Base-by-base conservation (phyloP, 2,113 vertebrate genomes). In the Opisthocomus hoazin region DNA sequence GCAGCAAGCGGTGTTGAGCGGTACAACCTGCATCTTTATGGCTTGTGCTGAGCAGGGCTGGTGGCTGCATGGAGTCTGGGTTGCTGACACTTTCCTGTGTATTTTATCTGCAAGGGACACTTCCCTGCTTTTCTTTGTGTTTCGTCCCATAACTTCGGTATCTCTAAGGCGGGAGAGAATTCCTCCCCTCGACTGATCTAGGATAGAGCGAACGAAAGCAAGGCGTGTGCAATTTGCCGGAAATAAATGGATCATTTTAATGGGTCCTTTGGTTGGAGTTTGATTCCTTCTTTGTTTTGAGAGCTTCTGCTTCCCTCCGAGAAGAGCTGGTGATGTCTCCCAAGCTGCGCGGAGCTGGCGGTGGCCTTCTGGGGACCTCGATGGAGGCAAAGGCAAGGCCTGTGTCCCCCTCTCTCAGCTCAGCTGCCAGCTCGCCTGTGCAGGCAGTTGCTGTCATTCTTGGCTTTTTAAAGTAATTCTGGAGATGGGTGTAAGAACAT, bases 1-100 rank as follows among this genome's bases (percentile, higher is more conserved):
- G 0, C n/a, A 36, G 54, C 34, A 81, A 93, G 92, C 21, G 16
- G 94, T 68, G 93, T 80, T 87, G 93, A 85, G 91, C 56, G 71
- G 58, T 87, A 60, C 94, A 68, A 58, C 93, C 39, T 92, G 83
- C 96, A 19, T 61, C 90, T 77, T 92, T 77, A 63, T 85, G 93
- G 95, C 95, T 97, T 79, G 78, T 89, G 93, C 96, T 90, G 94
- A 95, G 75, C 89, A 93, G 89, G 91, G 71, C 92, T 94, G 56
- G 77, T 82, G 86, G 82, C 77, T 95, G 86, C 96, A 53, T 92
- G 76, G 94, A 81, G 90, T 82, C 84, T 63, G 48, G 73, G 56
- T 65, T 9, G 6, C 84, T 3, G 6, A 92, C 43, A 64, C 23
- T 91, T 87, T 43, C 70, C 37, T 87, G 85, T 90, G 79, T 97